phyloP scores from a whole-genome alignment of 2,888 invertebrate genomes.

The Dendrolimus pini region DNA sequence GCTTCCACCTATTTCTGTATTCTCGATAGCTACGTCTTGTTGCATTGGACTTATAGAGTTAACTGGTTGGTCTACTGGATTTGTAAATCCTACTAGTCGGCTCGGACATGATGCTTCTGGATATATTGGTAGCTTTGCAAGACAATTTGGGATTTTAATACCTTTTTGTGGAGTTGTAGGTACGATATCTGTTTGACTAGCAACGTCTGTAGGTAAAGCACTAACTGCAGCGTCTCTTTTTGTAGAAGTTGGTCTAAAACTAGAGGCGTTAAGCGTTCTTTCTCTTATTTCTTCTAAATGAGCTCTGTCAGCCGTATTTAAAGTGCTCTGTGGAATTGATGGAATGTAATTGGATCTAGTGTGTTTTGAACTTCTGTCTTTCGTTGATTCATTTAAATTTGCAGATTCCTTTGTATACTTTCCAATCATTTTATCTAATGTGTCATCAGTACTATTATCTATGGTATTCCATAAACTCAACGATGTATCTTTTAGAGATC shows the following conservation, averaged over 20 bases:
- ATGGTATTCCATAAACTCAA: not conserved
- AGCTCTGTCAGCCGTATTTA: conserved; percentile 30
- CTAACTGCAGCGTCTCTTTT: conserved; percentile 19
- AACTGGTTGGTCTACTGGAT: conserved; percentile 6
- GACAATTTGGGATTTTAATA: too few relatives aligned
- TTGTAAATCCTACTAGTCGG: too few relatives aligned
- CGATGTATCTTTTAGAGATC: conserved; percentile 6
- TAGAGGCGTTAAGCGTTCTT: conserved; percentile 14
- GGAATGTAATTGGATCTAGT: not conserved
- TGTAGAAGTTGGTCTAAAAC: conserved; percentile 1
- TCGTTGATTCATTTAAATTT: not conserved
- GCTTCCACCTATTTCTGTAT: too few relatives aligned
- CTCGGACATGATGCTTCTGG: too few relatives aligned
- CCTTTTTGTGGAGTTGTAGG: not conserved
- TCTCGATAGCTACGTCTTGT: too few relatives aligned
- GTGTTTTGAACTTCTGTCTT: not conserved
- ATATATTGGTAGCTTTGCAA: too few relatives aligned
- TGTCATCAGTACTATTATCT: not conserved
- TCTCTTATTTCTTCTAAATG: conserved; percentile 32
- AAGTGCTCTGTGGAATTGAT: conserved; percentile 21
- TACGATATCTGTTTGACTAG: conserved; percentile 28
- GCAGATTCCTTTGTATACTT: not conserved
- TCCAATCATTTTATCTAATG: not conserved
- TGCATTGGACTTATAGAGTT: too few relatives aligned
- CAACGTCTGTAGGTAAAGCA: conserved; percentile 20